Percentiles rank a stretch among this genome's conserved stretches.
phyloP scores from a whole-genome alignment of 2,113 vertebrate genomes.

The Trematomus loennbergii region DNA sequence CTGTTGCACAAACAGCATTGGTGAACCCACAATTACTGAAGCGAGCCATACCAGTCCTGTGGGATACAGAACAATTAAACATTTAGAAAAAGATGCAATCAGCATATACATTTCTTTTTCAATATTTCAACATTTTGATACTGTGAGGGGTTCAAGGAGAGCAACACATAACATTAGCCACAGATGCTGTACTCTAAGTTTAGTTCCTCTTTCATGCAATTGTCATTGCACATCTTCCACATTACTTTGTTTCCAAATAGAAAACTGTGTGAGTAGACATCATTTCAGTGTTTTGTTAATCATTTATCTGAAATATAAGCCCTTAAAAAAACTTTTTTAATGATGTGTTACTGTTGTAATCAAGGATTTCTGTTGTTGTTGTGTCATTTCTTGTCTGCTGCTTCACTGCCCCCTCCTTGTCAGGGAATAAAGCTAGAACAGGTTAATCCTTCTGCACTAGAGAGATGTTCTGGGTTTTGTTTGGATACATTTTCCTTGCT shows the following conservation, averaged over 20 bases:
- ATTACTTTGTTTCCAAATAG: background rate
- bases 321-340: too few relatives aligned
- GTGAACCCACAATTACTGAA: slow-evolving; percentile 85
- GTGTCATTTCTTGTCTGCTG: too few relatives aligned
- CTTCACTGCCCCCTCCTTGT: background rate
- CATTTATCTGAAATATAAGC: background rate
- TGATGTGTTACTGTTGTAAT: background rate
- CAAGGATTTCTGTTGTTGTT: background rate
- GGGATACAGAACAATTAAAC: background rate
- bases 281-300: background rate
- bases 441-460: background rate
- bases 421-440: background rate
- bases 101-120: background rate
- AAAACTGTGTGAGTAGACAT: background rate
- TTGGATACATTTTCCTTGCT: background rate
- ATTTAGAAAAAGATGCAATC: background rate
- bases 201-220: background rate
- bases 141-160: background rate
- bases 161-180: background rate
- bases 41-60: slow-evolving; percentile 85
- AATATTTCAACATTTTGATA: background rate
- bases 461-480: background rate
- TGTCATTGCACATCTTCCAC: background rate
- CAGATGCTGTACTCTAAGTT: background rate
- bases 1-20: slow-evolving; percentile 88